A percentile compares a stretch with the other conserved stretches of the same genome.
Evolutionary conservation across 1,140 invertebrate species (phyloP).

Genomic region (Myzus persicae): DNA sequence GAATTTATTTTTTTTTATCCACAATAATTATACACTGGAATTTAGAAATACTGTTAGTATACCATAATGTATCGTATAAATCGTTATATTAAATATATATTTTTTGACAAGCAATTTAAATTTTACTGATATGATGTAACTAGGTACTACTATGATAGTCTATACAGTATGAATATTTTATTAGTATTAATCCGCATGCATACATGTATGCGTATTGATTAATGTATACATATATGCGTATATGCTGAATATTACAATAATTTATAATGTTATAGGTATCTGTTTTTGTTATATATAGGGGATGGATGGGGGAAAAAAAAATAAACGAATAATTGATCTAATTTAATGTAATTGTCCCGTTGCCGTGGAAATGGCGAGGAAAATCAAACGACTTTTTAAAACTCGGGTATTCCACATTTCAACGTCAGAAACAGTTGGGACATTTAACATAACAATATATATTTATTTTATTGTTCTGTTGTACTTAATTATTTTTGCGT

Average conservation of each 20-base stretch:
- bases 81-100: background rate
- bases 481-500: constrained; percentile 1
- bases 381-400: constrained; percentile 12
- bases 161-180: background rate
- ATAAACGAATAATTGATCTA: constrained; percentile 7
- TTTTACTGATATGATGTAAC: background rate
- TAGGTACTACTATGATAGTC: too few relatives aligned
- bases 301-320: too few relatives aligned
- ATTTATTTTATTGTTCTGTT: background rate
- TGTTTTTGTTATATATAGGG: background rate
- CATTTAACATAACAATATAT: background rate
- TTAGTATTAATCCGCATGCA: background rate
- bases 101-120: background rate
- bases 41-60: background rate
- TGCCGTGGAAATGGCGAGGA: background rate
- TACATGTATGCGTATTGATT: background rate
- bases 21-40: background rate
- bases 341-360: background rate
- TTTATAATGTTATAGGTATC: background rate
- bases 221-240: background rate
- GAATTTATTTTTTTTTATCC: background rate
- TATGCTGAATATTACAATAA: background rate
- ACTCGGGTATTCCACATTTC: background rate
- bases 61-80: background rate
- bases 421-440: background rate